Percentiles rank a stretch among this genome's conserved stretches.
Conservation (phyloP, 2,797 vertebrate species). For the Chiloscyllium punctatum region DNA sequence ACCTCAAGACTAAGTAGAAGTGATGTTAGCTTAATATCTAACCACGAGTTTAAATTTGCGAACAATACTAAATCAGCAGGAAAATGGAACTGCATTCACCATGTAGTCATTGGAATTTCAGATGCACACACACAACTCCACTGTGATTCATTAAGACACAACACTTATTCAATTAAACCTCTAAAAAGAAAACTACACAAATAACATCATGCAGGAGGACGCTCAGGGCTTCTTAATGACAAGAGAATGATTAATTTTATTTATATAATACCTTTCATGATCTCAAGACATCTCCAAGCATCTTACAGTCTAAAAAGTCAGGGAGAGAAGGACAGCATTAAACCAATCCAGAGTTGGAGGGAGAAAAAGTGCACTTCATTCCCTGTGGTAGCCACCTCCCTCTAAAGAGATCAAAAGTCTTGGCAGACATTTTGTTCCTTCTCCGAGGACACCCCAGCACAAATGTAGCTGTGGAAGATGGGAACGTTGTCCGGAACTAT, state of each 20-base stretch:
- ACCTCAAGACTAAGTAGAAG: neutral
- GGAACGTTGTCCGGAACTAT: too few species aligned
- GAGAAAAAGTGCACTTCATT: too few species aligned
- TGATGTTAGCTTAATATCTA: neutral
- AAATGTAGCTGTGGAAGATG: too few species aligned
- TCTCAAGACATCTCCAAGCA: neutral
- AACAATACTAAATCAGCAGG: neutral
- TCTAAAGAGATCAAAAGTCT: too few species aligned
- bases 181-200: neutral
- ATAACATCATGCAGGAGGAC: neutral
- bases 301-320: neutral
- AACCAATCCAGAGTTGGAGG: too few species aligned
- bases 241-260: neutral
- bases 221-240: neutral
- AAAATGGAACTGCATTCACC: neutral
- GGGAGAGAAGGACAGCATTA: too few species aligned
- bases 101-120: neutral
- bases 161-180: neutral
- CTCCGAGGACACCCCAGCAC: too few species aligned
- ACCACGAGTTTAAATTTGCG: neutral
- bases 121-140: neutral
- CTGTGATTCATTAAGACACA: neutral
- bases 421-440: too few species aligned
- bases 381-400: too few species aligned
- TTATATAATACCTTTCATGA: neutral